Base-by-base conservation (phyloP, 2,797 vertebrate genomes). In the Sciurus carolinensis region DNA sequence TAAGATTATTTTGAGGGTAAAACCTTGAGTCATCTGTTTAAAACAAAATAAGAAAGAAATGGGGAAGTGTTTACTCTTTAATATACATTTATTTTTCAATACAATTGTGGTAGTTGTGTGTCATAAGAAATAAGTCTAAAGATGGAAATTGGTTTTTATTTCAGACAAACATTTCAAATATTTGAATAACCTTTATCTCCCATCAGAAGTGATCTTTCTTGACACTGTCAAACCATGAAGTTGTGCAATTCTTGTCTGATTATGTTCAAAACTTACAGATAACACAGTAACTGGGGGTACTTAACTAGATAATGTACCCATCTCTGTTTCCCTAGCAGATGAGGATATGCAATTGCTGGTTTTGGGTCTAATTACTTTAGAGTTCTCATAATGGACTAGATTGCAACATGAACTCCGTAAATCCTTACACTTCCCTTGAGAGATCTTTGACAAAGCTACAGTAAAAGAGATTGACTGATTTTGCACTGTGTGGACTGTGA, bases 331-430 rank as follows among this genome's bases (percentile, higher is more conserved):
- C 72, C 52, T 59, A 33, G 50, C 17, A 57, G 54, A 87, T 57
- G 73, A 67, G 30, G 10, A 1, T n/a, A 26, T 73, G 52, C 28
- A 81, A 30, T 92, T 96, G 97, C 76, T 85, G 39, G 39, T 91
- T 82, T 64, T 52, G 87, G 96, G 44, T 97, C 87, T 97, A 92
- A 94, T 96, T 96, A 81, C 67, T 90, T 79, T 89, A 86, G 87
- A 72, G 67, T 71, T 97, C 44, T 64, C 87, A 83, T 90, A 94
- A 79, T 91, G 94, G 69, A 47, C 57, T 93, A 91, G 93, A 95
- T 73, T 97, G 87, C 59, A 95, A 82, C 22, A 81, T 59, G 93
- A 93, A 96, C 96, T 97, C 92, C 92, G 59, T 54, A 95, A 72
- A 96, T 96, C 92, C 96, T 89, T 54, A 54, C 39, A 69, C 77